Conservation (phyloP, 2,797 vertebrate genomes). For the Lerista edwardsae region DNA sequence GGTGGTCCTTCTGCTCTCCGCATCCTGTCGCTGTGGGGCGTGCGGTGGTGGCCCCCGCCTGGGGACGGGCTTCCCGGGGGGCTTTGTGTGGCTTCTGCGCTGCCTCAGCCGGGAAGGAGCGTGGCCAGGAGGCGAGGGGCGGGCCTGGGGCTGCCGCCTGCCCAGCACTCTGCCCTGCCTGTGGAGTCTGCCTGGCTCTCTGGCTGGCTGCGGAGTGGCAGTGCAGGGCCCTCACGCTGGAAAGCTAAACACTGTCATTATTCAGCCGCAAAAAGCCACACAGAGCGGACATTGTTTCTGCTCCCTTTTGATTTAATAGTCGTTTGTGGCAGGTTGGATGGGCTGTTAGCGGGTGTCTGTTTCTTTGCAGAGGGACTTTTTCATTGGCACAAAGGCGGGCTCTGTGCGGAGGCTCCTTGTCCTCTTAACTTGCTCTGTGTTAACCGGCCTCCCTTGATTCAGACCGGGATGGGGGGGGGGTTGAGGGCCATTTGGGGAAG, state of each 20-base stretch:
- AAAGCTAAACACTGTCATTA: constrained; percentile 71
- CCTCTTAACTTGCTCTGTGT: constrained; percentile 40
- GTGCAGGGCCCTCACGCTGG: constrained; percentile 62
- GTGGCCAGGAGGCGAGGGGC: too few relatives aligned
- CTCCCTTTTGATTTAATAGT: constrained; percentile 65
- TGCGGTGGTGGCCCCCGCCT: too few relatives aligned
- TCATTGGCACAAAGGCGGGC: constrained; percentile 25
- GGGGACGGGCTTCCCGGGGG: too few relatives aligned
- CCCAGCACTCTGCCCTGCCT: constrained; percentile 51
- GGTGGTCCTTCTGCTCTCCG: too few relatives aligned
- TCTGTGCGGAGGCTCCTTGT: constrained; percentile 40
- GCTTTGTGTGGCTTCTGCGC: too few relatives aligned
- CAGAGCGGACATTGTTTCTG: constrained; percentile 60
- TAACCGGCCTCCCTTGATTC: constrained; percentile 44
- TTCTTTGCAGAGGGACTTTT: constrained; percentile 35
- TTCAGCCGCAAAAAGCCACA: constrained; percentile 32
- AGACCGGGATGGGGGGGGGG: not conserved
- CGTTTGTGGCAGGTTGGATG: constrained; percentile 30
- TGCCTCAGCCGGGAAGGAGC: too few relatives aligned
- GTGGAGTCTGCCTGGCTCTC: constrained; percentile 60
- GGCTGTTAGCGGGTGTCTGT: constrained; percentile 37
- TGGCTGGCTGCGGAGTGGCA: constrained; percentile 60
- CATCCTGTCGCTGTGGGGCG: too few relatives aligned
- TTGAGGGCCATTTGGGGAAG: not conserved
- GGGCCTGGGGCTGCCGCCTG: too few relatives aligned